Evolutionary conservation across 2,797 vertebrate species (phyloP).

Genomic region (Neosalanx taihuensis): DNA sequence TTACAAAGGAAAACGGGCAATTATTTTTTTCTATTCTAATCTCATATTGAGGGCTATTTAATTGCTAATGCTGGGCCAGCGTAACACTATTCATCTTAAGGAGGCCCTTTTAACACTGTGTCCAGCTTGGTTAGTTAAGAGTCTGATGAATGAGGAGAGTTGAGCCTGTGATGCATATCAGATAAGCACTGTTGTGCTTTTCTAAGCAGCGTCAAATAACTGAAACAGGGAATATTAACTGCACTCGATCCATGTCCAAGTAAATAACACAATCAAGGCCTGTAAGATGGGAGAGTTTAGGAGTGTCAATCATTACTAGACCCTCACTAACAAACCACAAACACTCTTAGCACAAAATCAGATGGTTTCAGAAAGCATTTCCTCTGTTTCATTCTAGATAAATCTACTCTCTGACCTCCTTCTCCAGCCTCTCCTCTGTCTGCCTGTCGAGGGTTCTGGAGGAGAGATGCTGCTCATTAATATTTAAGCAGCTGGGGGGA

Average conservation of each 20-base stretch:
- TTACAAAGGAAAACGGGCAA: conserved; percentile 45
- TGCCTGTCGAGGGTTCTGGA: too few relatives aligned
- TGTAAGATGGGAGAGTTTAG: background rate
- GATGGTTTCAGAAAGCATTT: too few relatives aligned
- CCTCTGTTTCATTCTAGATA: too few relatives aligned
- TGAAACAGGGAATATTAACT: background rate
- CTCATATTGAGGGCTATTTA: background rate
- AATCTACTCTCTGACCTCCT: too few relatives aligned
- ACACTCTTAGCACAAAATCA: too few relatives aligned
- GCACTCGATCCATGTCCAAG: background rate
- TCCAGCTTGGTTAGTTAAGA: background rate
- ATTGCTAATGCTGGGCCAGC: background rate
- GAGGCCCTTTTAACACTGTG: background rate
- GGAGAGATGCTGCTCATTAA: too few relatives aligned
- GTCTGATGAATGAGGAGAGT: background rate
- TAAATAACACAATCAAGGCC: background rate
- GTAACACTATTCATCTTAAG: conserved; percentile 1
- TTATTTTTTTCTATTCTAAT: background rate
- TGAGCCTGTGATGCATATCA: background rate
- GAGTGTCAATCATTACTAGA: background rate
- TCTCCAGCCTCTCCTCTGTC: too few relatives aligned
- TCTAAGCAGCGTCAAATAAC: background rate
- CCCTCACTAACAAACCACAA: background rate
- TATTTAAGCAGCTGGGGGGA: too few relatives aligned
- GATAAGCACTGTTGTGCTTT: background rate